phyloP scores from a whole-genome alignment of 2,888 invertebrate genomes.

The Caenorhabditis panamensis region DNA sequence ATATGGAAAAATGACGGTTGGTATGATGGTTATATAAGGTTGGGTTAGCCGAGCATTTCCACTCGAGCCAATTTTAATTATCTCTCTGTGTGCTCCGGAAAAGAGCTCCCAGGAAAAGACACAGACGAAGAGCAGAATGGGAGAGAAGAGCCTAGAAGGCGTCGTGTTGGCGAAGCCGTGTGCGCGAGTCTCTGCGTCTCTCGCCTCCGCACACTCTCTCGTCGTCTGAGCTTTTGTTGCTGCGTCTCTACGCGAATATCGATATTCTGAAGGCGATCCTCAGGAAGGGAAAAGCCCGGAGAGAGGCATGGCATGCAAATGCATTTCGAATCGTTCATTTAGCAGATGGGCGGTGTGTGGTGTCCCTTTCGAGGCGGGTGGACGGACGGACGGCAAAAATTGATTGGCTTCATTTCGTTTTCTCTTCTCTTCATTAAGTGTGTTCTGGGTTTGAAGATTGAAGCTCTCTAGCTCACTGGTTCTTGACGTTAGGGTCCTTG shows the following conservation, averaged over 20 bases:
- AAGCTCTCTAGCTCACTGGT: no score
- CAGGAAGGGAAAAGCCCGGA: background rate
- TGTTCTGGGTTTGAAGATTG: background rate
- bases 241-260: constrained; percentile 17
- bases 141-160: constrained; percentile 10
- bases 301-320: constrained; percentile 21
- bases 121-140: background rate
- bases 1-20: no score
- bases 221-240: background rate
- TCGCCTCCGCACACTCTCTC: background rate
- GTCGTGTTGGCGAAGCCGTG: constrained; percentile 1
- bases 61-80: constrained; percentile 27
- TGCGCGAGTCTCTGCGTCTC: constrained; percentile 4
- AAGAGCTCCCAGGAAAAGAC: no score
- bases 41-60: background rate
- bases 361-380: background rate
- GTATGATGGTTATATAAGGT: no score
- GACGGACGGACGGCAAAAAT: no score
- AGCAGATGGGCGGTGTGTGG: constrained; percentile 1
- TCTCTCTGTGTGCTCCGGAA: constrained; percentile 2
- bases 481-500: background rate
- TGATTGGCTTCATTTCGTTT: constrained; percentile 27
- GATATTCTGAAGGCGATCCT: background rate
- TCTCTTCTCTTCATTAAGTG: no score
- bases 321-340: constrained; percentile 35